These are phyloP conservation scores for Allolobophora icterica DNA, from an alignment of 2,888 invertebrate genomes.

Conservation along the genomic window DNA sequence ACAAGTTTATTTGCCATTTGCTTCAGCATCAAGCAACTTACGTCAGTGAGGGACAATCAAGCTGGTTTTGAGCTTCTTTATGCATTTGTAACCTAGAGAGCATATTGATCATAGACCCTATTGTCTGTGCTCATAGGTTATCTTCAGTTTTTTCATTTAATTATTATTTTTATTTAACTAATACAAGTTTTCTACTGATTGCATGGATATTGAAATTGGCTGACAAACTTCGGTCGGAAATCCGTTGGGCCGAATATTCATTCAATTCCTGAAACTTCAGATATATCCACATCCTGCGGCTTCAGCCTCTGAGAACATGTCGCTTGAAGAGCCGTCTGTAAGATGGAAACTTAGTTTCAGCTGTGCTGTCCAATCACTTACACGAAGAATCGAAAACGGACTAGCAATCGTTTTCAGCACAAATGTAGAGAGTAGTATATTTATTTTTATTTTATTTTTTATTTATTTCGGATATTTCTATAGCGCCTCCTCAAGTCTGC, in stretches of 20 bases:
- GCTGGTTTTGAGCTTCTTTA: not conserved
- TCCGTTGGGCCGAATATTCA: not conserved
- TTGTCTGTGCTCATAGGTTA: too few species aligned
- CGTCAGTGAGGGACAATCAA: not conserved
- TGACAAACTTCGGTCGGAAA: not conserved
- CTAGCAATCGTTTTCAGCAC: too few species aligned
- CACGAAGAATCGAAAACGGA: not conserved
- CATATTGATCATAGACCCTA: too few species aligned
- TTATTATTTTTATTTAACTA: too few species aligned
- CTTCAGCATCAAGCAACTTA: not conserved
- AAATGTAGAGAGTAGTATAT: not conserved
- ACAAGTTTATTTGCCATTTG: slow-evolving; percentile 1
- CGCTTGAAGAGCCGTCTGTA: not conserved
- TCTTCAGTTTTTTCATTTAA: too few species aligned
- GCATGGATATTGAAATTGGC: too few species aligned
- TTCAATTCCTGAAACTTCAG: not conserved
- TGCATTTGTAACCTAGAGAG: not conserved
- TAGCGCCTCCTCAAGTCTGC: too few species aligned
- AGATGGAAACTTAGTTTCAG: not conserved
- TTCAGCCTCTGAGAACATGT: not conserved
- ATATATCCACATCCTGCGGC: not conserved
- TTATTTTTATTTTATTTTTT: too few species aligned
- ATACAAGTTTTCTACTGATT: too few species aligned
- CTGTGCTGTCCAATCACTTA: not conserved
- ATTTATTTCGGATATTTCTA: too few species aligned